A percentile compares a stretch with the other conserved stretches of the same genome.
Evolutionary conservation across 2,888 invertebrate genomes (phyloP).

Genomic region (Euzetes globulus): DNA sequence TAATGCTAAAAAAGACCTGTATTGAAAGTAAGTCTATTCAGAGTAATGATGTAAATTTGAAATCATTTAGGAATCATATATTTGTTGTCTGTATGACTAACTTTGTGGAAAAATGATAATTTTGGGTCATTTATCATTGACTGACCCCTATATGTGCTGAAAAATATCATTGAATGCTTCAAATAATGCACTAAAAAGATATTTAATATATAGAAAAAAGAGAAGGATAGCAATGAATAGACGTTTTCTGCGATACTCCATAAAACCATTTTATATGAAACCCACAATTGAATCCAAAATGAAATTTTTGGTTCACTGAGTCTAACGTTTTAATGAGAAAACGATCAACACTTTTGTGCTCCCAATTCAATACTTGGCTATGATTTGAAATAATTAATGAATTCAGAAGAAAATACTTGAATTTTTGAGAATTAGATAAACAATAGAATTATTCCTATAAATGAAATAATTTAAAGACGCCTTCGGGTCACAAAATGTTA

Average conservation of each 20-base stretch:
- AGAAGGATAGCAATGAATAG: not conserved
- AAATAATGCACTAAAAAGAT: not conserved
- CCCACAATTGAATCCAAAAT: not conserved
- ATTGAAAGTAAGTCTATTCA: not conserved
- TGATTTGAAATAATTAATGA: not conserved
- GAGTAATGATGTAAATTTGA: not conserved
- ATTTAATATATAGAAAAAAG: not conserved
- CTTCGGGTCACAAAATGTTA: not conserved
- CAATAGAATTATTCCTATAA: not conserved
- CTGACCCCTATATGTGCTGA: not conserved
- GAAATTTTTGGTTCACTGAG: not conserved
- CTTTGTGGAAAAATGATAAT: not conserved
- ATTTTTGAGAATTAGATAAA: not conserved
- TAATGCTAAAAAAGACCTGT: too few relatives aligned
- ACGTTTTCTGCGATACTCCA: not conserved
- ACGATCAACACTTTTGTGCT: not conserved
- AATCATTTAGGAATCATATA: not conserved
- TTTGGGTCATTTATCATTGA: not conserved
- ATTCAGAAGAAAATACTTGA: not conserved
- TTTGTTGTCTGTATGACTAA: not conserved
- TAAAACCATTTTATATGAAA: not conserved
- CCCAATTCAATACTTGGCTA: not conserved
- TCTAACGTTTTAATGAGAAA: not conserved
- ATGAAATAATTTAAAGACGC: not conserved
- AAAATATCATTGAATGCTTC: not conserved